Base-by-base conservation (phyloP, 2,888 invertebrate genomes). In the Cosmia trapezina region DNA sequence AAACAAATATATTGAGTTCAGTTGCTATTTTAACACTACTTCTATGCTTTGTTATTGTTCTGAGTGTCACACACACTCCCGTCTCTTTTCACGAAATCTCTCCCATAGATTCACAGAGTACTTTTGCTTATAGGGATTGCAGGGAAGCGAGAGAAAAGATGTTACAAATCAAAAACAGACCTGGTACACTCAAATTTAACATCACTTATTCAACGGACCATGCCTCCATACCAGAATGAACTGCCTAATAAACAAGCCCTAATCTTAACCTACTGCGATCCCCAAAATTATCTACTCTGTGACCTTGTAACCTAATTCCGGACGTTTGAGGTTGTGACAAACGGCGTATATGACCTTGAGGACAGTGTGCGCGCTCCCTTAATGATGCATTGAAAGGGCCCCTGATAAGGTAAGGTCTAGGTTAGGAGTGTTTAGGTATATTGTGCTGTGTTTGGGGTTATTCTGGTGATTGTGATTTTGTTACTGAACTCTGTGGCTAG, bases 281-380 rank as follows among this genome's bases (percentile, higher is more conserved):
- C 62, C 77, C 70, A 33, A 69, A 65, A 80, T 54, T 69, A 83
- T 83, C 61, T 80, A 47, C 53, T 4, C 63, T n/a, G 47, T 78
- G 72, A 73, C 86, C 86, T 74, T 76, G 61, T 74, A 69, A 77
- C 80, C 63, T 83, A 75, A 85, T 83, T 72, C 67, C 70, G 73
- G 63, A 70, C 70, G 72, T 62, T 63, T 68, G 64, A 56, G 63
- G 70, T 69, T 65, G 65, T 77, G 72, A 77, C 70, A 83, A 83
- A 85, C 83, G 72, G 53, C 69, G 65, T 71, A 75, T 77, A 74
- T 77, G 77, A 33, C 72, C 83, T 79, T 78, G 79, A 65, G 17
- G 61, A 43, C 60, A 56, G 53, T 56, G 47, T 63, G 47, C 33
- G 33, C 49, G 47, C 45, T 56, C 71, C 70, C 73, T 84, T 78